Evolutionary conservation across 2,888 invertebrate genomes (phyloP), one percentile per base, ranked within the genome.

Genomic region (Cyaniris semiargus): DNA sequence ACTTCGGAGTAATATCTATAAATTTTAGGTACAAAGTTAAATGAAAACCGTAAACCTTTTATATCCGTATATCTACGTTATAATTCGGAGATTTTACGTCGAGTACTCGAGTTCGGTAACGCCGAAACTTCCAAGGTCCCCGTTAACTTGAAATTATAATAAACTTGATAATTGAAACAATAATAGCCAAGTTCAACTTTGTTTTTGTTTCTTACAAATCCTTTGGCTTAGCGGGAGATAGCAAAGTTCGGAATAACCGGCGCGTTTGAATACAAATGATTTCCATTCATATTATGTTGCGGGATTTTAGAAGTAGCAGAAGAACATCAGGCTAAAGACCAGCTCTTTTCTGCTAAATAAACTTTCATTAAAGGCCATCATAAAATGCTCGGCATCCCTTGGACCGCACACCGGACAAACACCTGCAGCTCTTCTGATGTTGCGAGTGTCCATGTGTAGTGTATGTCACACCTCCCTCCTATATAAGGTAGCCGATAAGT

Each of bases 151-250:
- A 27, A 74, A 74, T 74, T 13, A 74, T 74, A 48, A 72, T 53
- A 31, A 74, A 53, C 74, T 48, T 53, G 23, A 74, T 74, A 74
- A 74, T 74, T 48, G 48, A 74, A 74, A 74, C 53, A 74, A 74
- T 74, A 53, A 48, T 53, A 53, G 71, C 71, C 74, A 53, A 74
- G 48, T 53, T 53, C 7, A 74, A 53, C 7, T 53, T 74, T 74
- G 53, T 53, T 74, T 53, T 53, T 53, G 31, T 74, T 74, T 38
- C 70, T 34, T 38, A 72, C 38, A 72, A 44, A 72, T 44, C 44
- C 44, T 21, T 48, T 38, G 34, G 34, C 21, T 38, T 21, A 71
- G 21, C 34, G 38, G 34, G 38, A 71, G 71, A 71, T 71, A 71
- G 71, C 38, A 23, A 21, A n/a, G 21, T 72, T 72, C 6, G 21